Base-by-base conservation (phyloP, 64 coral and sea anemone genomes). In the Montipora cactus region DNA sequence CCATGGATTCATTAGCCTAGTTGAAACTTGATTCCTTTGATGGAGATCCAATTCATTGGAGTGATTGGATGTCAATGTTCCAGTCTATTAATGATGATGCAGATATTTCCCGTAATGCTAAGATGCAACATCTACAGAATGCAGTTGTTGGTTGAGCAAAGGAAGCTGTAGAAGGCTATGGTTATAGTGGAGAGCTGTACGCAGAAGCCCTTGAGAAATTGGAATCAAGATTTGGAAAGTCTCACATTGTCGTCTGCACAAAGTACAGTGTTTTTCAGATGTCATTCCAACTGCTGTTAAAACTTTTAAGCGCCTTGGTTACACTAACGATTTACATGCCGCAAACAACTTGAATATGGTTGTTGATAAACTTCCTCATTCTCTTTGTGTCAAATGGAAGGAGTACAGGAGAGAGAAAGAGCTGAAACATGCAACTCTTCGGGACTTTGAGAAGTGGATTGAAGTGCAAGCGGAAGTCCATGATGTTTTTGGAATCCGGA, bases 371-470 rank as follows among this genome's bases (percentile, higher is more conserved):
- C 25, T 28, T 28, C 25, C 25, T 28, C 25, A 28, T 28, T 67
- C 81, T 85, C 81, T 85, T 44, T 67, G 59, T 85, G 81, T 85
- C 66, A 85, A 67, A 19, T 68, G 81, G 81, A 85, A 85, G 48
- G 81, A 85, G 53, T 68, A 85, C 23, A 85, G 23, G 61, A 85
- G 81, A 68, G 81, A 70, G 4, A 85, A 85, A 85, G 66, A 15
- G 59, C 23, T 85, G 23, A 69, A 12, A 22, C 11, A 85, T 11
- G 81, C 81, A 44, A 70, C 37, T 28, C 82, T 86, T 70, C 28
- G 48, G 16, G 82, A 86, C 82, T 86, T 86, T 86, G 16, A 86
- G 25, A 86, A 86, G 82, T 86, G 82, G 82, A 86, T 86, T 86
- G 82, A 69, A 86, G 62, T 86, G 12, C 82, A 86, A 70, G 59